Percentiles rank a stretch among this genome's conserved stretches.
Evolutionary conservation across 2,797 vertebrate species (phyloP).

Genomic region (Denticeps clupeoides): DNA sequence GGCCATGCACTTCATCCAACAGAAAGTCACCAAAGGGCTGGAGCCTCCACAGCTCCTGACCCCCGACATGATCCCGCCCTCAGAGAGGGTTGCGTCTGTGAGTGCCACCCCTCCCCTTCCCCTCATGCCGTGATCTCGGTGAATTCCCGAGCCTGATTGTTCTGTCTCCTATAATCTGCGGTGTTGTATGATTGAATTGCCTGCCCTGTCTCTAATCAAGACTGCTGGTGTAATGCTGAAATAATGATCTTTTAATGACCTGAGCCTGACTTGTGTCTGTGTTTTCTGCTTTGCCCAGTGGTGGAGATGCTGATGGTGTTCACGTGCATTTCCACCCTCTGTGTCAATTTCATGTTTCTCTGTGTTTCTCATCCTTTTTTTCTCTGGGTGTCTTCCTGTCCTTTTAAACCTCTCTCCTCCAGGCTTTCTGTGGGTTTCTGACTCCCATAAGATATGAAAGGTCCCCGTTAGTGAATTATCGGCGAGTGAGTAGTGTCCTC

Average conservation of each 20-base stretch:
- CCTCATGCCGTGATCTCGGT: no score
- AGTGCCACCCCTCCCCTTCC: no score
- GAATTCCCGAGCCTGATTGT: no score
- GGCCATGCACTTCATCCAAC: constrained; percentile 92
- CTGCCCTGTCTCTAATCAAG: no score
- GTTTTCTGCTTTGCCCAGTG: no score
- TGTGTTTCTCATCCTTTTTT: neutral
- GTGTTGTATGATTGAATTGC: no score
- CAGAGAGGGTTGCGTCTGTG: constrained; percentile 74
- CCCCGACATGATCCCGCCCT: constrained; percentile 88
- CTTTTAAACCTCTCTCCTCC: neutral
- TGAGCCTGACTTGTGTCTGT: no score
- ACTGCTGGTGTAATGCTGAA: no score
- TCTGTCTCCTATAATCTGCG: no score
- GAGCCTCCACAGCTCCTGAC: constrained; percentile 82
- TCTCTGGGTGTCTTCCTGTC: neutral
- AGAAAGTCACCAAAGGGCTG: constrained; percentile 80
- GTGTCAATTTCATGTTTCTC: neutral
- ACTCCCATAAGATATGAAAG: neutral
- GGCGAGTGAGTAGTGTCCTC: neutral
- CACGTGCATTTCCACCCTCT: no score
- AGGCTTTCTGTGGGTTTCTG: constrained; percentile 2
- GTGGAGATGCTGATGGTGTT: no score
- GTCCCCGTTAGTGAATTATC: neutral
- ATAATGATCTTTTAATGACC: no score